Evolutionary conservation across 35 echinoderm and acorn worm genomes (phyloP), one percentile per base, ranked within the genome.

Genomic region (Ophiothrix spiculata): DNA sequence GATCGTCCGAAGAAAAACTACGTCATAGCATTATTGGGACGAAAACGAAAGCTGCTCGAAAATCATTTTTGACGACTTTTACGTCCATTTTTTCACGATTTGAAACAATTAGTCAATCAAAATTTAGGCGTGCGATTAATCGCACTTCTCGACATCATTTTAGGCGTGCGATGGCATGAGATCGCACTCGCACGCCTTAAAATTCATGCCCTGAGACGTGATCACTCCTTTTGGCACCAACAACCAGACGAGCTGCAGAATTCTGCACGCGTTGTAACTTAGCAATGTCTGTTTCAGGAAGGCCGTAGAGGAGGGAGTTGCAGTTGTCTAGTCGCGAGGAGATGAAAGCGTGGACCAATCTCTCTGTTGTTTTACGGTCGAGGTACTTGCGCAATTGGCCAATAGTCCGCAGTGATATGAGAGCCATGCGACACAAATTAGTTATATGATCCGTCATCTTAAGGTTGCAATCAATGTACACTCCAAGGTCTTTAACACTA

Each of bases 191-290:
- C n/a, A n/a, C n/a, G n/a, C n/a, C n/a, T n/a, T n/a, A n/a, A n/a
- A n/a, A n/a, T n/a, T n/a, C n/a, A n/a, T n/a, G n/a, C n/a, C n/a
- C n/a, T n/a, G n/a, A n/a, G n/a, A n/a, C n/a, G n/a, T n/a, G n/a
- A n/a, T n/a, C n/a, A n/a, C n/a, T n/a, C n/a, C n/a, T 35, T 34
- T n/a, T 41, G 37, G 75, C n/a, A 1, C 1, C n/a, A 32, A 37
- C 28, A 54, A 78, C 75, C 36, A 86, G 23, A 36, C 73, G 1
- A 1, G 74, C 31, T 39, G 85, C 75, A n/a, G 73, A 39, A 37
- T 86, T 86, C 36, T 86, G 56, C 17, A 89, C 63, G 45, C 56
- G 81, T 35, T 90, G 80, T 36, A 84, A 38, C 42, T 90, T 90
- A 17, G 40, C 74, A 8, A 90, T 84, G 31, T 77, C 29, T 0